A percentile compares a stretch with the other conserved stretches of the same genome.
These are phyloP conservation scores for Atta texana DNA, from an alignment of 1,140 invertebrate genomes.

Conservation along the genomic window DNA sequence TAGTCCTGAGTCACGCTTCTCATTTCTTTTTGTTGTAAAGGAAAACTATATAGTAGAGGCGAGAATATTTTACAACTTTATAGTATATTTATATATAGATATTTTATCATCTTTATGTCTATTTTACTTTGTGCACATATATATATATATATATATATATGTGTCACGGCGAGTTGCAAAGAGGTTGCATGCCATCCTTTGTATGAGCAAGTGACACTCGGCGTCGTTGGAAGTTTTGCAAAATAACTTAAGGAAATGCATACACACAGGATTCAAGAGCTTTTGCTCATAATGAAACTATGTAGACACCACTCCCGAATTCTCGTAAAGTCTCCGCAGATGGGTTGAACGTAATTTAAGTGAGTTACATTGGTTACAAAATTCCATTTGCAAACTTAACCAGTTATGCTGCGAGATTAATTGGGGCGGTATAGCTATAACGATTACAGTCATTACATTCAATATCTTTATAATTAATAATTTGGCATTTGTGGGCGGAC, in stretches of 20 bases:
- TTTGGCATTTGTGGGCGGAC: neutral
- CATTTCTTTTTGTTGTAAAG: neutral
- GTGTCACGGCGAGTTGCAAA: neutral
- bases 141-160: no score
- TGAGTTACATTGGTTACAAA: conserved; percentile 22
- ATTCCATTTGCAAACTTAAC: conserved; percentile 18
- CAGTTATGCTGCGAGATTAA: neutral
- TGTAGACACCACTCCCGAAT: conserved; percentile 40
- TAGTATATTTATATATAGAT: neutral
- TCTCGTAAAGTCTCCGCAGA: conserved; percentile 11
- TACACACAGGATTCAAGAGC: neutral
- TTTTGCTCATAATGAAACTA: conserved; percentile 51
- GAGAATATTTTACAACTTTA: conserved; percentile 13
- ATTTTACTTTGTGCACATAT: conserved; percentile 5
- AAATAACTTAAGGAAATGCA: conserved; percentile 52
- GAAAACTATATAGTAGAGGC: neutral
- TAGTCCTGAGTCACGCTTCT: conserved; percentile 17
- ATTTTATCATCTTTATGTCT: conserved; percentile 26
- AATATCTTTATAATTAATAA: conserved; percentile 36
- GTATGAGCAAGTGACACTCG: conserved; percentile 39
- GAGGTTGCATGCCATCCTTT: neutral
- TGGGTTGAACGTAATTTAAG: conserved; percentile 17
- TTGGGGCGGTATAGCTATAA: neutral
- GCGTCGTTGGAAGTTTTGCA: conserved; percentile 52
- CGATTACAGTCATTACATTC: neutral